Conservation (phyloP, 2,888 invertebrate genomes). For the Apamea epomidion region DNA sequence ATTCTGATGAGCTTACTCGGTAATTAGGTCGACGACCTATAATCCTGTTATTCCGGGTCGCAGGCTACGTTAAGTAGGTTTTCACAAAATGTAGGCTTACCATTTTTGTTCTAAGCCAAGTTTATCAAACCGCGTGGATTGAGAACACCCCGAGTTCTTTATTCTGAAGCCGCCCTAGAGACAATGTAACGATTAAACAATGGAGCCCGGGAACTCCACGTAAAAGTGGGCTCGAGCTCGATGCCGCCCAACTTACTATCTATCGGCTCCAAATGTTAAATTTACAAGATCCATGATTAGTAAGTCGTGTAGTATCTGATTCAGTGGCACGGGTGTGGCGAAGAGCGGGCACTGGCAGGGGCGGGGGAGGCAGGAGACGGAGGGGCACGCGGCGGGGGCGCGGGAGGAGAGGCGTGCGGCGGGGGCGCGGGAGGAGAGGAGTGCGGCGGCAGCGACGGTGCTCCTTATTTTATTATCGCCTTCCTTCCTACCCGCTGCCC, state of each 20-base stretch:
- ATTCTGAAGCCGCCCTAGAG: slow-evolving; percentile 13
- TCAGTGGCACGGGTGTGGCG: slow-evolving; percentile 66
- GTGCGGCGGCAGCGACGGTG: slow-evolving; percentile 64
- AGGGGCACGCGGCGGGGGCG: slow-evolving; percentile 6
- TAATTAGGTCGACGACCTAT: slow-evolving; percentile 32
- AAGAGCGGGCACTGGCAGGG: slow-evolving; percentile 33
- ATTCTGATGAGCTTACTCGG: slow-evolving; percentile 37
- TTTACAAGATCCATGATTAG: slow-evolving; percentile 69
- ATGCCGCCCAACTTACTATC: slow-evolving; percentile 45
- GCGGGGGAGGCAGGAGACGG: not conserved
- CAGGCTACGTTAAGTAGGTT: slow-evolving; percentile 21
- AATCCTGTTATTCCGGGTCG: slow-evolving; percentile 42
- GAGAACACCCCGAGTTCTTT: slow-evolving; percentile 5
- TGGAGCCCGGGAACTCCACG: slow-evolving; percentile 26
- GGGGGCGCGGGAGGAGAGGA: slow-evolving; percentile 45
- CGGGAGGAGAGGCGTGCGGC: slow-evolving; percentile 53
- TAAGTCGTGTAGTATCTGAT: slow-evolving; percentile 68
- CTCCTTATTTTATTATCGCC: slow-evolving; percentile 80
- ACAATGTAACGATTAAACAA: slow-evolving; percentile 59
- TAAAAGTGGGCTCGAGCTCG: slow-evolving; percentile 31
- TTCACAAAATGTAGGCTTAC: slow-evolving; percentile 18
- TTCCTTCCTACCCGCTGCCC: slow-evolving; percentile 69
- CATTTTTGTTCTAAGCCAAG: slow-evolving; percentile 27
- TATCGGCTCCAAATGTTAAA: slow-evolving; percentile 57
- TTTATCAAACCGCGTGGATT: slow-evolving; percentile 19